Evolutionary conservation across 1,140 invertebrate genomes (phyloP), one percentile per base, ranked within the genome.

Genomic region (Sarcophaga bullata): DNA sequence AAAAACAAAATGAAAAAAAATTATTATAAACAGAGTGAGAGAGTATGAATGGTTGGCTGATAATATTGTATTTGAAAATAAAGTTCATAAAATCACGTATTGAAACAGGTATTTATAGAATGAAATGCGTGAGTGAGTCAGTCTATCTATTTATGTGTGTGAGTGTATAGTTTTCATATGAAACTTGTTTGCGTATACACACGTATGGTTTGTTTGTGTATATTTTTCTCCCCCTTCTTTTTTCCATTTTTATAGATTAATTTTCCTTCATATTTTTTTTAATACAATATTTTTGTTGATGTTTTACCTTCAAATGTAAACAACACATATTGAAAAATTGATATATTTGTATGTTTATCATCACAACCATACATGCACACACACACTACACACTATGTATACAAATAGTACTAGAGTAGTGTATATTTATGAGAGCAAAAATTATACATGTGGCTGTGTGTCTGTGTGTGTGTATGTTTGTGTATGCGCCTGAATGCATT

Each of bases 251-350:
- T n/a, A 49, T 76, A 76, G 1, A 68, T 68, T n/a, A 68, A 68
- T 68, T n/a, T 68, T 15, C 15, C 19, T 68, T 37, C 25, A 37
- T 50, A 68, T 68, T 68, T 68, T 68, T 68, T 68, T 17, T 19
- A 9, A 25, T 25, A 7, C 25, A 37, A 37, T 37, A 37, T 37
- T 37, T n/a, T 68, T 68, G 54, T 58, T 58, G 54, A 58, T 58
- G 8, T 68, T 68, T 68, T 68, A 68, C 62, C 62, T 68, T 68
- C 17, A 19, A 25, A 68, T 68, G 17, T 68, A 68, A 68, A 68
- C 62, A 68, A 68, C 0, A 19, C n/a, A 68, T 68, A 68, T 68
- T 47, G 73, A 50, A 76, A 76, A 76, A 76, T 76, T 76, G 73
- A 76, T 76, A 76, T 76, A 76, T 76, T 76, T 76, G 48, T 68